A percentile compares a stretch with the other conserved stretches of the same genome.
Conservation (phyloP, 2,113 vertebrate genomes). For the Oriolus oriolus region DNA sequence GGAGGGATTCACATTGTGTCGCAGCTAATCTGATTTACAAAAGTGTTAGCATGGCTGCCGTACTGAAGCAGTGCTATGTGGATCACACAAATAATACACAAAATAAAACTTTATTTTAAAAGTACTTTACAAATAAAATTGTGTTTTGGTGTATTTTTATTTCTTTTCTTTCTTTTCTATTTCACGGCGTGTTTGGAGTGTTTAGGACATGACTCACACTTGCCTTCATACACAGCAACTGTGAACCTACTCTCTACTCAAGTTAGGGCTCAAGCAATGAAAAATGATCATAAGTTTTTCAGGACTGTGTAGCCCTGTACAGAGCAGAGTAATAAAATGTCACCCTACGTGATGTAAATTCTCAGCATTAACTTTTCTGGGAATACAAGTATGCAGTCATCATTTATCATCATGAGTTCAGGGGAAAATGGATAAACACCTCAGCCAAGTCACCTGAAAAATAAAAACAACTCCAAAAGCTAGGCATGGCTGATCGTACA, state of each 20-base stretch:
- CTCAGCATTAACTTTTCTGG: background rate
- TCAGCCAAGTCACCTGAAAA: background rate
- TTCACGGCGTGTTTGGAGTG: background rate
- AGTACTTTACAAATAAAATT: background rate
- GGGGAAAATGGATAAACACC: background rate
- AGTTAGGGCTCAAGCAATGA: background rate
- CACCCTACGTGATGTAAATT: background rate
- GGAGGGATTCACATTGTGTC: background rate
- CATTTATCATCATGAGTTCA: background rate
- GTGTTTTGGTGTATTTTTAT: background rate
- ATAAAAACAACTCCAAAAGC: background rate
- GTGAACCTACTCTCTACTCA: background rate
- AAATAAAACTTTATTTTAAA: background rate
- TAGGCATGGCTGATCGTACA: background rate
- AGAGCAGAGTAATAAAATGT: background rate
- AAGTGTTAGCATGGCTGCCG: background rate
- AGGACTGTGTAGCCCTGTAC: background rate
- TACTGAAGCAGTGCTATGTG: background rate
- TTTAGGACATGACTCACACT: background rate
- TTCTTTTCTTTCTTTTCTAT: background rate
- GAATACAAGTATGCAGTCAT: background rate
- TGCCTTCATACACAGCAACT: background rate
- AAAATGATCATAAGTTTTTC: background rate
- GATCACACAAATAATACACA: background rate
- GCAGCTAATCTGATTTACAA: background rate